Evolutionary conservation across 2,888 invertebrate species (phyloP).

Genomic region (Monoplex corrugatus): DNA sequence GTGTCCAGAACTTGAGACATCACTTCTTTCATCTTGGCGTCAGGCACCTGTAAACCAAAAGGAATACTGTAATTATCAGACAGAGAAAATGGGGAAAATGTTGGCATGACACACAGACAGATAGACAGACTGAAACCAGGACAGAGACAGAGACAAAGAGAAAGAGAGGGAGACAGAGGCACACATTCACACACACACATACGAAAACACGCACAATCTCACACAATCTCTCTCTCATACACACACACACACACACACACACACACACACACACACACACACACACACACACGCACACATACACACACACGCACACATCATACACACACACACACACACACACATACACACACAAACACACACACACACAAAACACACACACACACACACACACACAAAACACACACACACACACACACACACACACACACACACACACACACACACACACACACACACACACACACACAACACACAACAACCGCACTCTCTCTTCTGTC

Average conservation of each 20-base stretch:
- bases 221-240: neutral
- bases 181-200: too few species aligned
- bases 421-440: too few species aligned
- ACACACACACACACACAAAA: neutral
- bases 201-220: too few species aligned
- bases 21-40: slow-evolving; percentile 5
- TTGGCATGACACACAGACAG: neutral
- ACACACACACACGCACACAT: neutral
- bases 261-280: slow-evolving; percentile 31
- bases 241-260: slow-evolving; percentile 14
- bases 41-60: neutral
- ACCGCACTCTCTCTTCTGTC: too few species aligned
- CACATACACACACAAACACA: too few species aligned
- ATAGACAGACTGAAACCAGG: too few species aligned
- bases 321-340: neutral
- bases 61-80: neutral
- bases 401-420: too few species aligned
- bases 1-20: slow-evolving; percentile 30
- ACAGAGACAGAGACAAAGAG: neutral
- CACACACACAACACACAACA: too few species aligned
- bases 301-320: too few species aligned
- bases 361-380: neutral
- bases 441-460: too few species aligned
- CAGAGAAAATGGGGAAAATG: neutral
- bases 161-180: neutral